phyloP scores from a whole-genome alignment of 2,888 invertebrate species.

The Lochmaea crataegi region DNA sequence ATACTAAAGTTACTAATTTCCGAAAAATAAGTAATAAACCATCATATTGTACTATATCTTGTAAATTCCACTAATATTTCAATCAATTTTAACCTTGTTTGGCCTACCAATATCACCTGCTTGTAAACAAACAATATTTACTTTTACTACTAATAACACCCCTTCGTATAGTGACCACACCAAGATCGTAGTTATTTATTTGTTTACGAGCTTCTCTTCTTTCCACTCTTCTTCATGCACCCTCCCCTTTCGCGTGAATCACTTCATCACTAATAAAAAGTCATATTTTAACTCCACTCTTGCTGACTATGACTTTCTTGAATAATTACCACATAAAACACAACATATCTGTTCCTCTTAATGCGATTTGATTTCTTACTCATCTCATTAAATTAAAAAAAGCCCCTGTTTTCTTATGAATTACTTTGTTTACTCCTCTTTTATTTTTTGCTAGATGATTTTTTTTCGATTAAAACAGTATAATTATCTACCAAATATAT shows the following conservation, averaged over 20 bases:
- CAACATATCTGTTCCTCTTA: conserved; percentile 38
- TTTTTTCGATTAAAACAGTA: no score
- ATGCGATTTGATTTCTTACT: conserved; percentile 40
- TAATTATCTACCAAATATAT: no score
- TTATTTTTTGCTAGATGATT: not conserved
- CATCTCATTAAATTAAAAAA: conserved; percentile 37
- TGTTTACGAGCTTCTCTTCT: conserved; percentile 52
- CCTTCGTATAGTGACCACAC: conserved; percentile 38
- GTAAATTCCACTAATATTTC: not conserved
- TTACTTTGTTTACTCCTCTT: not conserved
- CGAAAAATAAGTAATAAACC: no score
- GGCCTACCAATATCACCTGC: not conserved
- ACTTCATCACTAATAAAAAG: conserved; percentile 52
- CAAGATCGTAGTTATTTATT: conserved; percentile 53
- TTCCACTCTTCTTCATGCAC: conserved; percentile 49
- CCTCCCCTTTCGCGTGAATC: conserved; percentile 51
- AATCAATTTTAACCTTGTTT: not conserved
- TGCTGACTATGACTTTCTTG: conserved; percentile 49
- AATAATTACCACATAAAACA: conserved; percentile 43
- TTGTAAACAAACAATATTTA: not conserved
- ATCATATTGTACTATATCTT: not conserved
- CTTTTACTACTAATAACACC: conserved; percentile 3
- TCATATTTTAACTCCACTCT: conserved; percentile 52
- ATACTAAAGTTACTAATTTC: no score
- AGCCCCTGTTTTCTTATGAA: conserved; percentile 22